These are phyloP conservation scores for Acrocyrtus sp. DNA, from an alignment of 2,888 invertebrate species.

Conservation along the genomic window DNA sequence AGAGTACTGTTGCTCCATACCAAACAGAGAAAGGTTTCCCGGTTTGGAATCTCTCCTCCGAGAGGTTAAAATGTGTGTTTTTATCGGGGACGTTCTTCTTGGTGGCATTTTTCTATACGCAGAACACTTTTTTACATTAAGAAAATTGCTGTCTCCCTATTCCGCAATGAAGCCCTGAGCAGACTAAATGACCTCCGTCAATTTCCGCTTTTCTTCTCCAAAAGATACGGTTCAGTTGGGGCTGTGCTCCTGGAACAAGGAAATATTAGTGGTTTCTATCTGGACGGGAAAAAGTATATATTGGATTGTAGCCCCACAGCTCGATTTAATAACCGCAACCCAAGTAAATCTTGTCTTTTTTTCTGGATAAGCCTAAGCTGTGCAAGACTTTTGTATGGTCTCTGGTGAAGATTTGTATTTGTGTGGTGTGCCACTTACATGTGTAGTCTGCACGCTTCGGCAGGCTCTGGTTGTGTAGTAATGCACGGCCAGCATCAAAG, in stretches of 20 bases:
- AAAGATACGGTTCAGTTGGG: constrained; percentile 22
- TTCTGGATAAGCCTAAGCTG: too few species aligned
- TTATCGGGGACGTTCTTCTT: not conserved
- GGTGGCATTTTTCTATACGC: constrained; percentile 11
- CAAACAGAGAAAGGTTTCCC: too few species aligned
- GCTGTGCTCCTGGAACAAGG: not conserved
- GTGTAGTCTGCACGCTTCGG: constrained; percentile 33
- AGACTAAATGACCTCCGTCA: constrained; percentile 3
- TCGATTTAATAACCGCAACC: constrained; percentile 41
- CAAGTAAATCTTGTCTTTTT: constrained; percentile 29
- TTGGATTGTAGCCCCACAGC: constrained; percentile 22
- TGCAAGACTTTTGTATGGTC: not conserved
- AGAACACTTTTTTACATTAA: not conserved
- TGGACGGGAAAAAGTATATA: not conserved
- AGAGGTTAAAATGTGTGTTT: not conserved
- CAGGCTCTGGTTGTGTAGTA: not conserved
- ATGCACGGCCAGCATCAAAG: too few species aligned
- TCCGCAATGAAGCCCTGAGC: not conserved
- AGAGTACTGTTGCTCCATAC: too few species aligned
- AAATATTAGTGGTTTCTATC: constrained; percentile 19
- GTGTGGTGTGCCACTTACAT: constrained; percentile 8
- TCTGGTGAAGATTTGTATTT: not conserved
- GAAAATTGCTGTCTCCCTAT: too few species aligned
- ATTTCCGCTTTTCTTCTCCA: not conserved
- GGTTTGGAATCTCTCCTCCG: not conserved